Evolutionary conservation across 35 echinoderm and acorn worm genomes (phyloP).

Genomic region (Eucidaris tribuloides): DNA sequence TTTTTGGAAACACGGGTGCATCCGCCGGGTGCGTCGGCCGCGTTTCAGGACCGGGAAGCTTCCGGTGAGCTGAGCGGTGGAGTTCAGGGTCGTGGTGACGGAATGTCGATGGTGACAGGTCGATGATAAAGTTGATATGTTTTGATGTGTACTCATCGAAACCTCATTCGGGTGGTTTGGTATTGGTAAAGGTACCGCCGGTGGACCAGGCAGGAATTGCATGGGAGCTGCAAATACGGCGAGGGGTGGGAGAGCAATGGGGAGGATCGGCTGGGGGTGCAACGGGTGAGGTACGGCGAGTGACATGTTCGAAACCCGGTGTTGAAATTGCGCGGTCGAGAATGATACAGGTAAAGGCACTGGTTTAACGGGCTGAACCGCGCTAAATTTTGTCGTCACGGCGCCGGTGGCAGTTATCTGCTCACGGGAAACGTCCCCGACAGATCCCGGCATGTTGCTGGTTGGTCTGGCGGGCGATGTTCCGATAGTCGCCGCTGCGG

Average conservation of each 20-base stretch:
- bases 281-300: neutral
- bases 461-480: too few relatives aligned
- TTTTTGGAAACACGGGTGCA: neutral
- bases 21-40: constrained; percentile 20
- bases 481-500: too few relatives aligned
- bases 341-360: too few relatives aligned
- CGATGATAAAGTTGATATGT: neutral
- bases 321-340: too few relatives aligned
- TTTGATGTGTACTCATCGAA: neutral
- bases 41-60: constrained; percentile 8
- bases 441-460: too few relatives aligned
- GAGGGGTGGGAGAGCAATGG: constrained; percentile 39
- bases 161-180: too few relatives aligned
- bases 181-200: neutral
- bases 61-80: neutral
- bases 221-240: constrained; percentile 34
- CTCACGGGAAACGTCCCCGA: too few relatives aligned
- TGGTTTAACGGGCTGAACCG: too few relatives aligned
- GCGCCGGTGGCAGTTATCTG: too few relatives aligned
- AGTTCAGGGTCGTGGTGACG: neutral
- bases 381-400: too few relatives aligned
- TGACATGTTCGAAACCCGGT: too few relatives aligned
- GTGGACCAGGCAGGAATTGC: neutral
- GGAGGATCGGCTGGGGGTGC: constrained; percentile 2
- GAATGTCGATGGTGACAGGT: neutral